phyloP scores from a whole-genome alignment of 2,113 vertebrate species.

The Pavo muticus region DNA sequence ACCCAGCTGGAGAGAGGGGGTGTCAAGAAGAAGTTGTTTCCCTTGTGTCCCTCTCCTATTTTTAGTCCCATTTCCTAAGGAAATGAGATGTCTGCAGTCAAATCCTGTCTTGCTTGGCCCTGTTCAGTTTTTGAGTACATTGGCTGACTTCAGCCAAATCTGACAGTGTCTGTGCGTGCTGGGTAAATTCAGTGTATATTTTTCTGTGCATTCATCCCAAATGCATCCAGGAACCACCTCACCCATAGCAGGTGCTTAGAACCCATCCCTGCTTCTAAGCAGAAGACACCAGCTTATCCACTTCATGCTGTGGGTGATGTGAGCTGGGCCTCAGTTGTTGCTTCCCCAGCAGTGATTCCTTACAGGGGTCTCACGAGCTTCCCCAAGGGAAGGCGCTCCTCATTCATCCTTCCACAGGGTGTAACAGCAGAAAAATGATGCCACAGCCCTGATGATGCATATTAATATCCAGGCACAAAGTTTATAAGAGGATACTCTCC shows the following conservation, averaged over 20 bases:
- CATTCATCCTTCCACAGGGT: neutral
- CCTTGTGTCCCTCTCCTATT: constrained; percentile 21
- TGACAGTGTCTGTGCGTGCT: neutral
- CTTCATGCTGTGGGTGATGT: neutral
- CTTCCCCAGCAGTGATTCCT: neutral
- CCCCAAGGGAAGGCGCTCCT: neutral
- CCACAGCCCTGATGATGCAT: neutral
- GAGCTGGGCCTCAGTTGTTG: no score
- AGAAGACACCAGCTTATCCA: no score
- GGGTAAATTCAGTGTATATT: neutral
- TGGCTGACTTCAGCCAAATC: neutral
- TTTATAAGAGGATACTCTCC: no score
- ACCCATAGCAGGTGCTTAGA: neutral
- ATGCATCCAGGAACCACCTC: neutral
- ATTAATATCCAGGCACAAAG: neutral
- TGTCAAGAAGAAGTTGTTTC: neutral
- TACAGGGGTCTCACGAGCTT: neutral
- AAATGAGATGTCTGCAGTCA: constrained; percentile 54
- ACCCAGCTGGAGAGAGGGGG: constrained; percentile 15
- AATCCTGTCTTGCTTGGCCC: constrained; percentile 11
- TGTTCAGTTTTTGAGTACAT: neutral
- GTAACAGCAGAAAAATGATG: neutral
- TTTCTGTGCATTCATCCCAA: neutral
- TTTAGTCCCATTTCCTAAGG: constrained; percentile 54
- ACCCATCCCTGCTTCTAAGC: neutral